A percentile compares a stretch with the other conserved stretches of the same genome.
Conservation (phyloP, 2,797 vertebrate genomes). For the Bufotes viridis region DNA sequence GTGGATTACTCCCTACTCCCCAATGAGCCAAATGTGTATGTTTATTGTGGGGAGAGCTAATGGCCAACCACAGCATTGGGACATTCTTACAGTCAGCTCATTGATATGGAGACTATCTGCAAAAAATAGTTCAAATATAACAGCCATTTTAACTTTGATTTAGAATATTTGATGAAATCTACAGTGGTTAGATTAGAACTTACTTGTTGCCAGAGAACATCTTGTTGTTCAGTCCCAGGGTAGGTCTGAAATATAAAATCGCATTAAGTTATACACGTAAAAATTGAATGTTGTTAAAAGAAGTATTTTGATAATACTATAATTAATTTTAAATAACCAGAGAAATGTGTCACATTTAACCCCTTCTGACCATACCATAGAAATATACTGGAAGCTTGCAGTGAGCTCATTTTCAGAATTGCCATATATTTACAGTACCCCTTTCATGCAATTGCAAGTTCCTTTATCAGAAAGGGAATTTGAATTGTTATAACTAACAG, state of each 20-base stretch:
- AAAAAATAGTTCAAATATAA: not conserved
- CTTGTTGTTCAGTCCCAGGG: slow-evolving; percentile 89
- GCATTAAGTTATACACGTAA: not conserved
- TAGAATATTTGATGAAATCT: not conserved
- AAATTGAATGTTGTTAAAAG: no score
- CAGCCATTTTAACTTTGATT: not conserved
- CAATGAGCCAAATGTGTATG: no score
- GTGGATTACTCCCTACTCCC: no score
- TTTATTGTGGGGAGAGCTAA: no score
- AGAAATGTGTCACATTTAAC: not conserved
- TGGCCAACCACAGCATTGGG: not conserved
- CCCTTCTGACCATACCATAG: no score
- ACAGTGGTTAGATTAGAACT: slow-evolving; percentile 47
- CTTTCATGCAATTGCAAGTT: no score
- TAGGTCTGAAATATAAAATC: slow-evolving; percentile 75
- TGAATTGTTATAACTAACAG: no score
- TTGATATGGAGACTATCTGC: not conserved
- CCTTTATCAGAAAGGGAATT: no score
- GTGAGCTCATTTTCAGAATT: no score
- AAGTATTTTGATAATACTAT: not conserved
- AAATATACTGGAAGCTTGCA: no score
- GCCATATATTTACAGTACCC: no score
- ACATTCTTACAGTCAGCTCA: not conserved
- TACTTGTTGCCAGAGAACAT: slow-evolving; percentile 84
- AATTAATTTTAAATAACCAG: not conserved